A percentile compares a stretch with the other conserved stretches of the same genome.
Evolutionary conservation across 1,140 invertebrate species (phyloP).

Genomic region (silkworm (Bombyx mori)): DNA sequence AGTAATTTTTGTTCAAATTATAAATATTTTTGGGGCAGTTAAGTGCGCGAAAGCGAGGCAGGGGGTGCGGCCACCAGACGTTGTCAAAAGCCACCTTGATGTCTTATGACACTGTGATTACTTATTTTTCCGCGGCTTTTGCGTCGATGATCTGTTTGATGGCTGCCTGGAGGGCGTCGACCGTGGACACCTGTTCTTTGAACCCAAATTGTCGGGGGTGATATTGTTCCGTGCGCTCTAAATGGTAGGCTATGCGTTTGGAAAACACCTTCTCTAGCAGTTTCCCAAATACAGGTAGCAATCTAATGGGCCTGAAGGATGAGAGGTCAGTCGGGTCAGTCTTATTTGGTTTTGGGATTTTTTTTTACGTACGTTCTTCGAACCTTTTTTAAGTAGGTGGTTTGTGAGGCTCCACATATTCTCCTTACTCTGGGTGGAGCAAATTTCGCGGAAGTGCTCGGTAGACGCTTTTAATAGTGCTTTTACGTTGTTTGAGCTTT

Average conservation of each 20-base stretch:
- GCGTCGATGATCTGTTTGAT: conserved; percentile 1
- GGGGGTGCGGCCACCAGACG: too few species aligned
- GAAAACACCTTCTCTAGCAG: conserved; percentile 18
- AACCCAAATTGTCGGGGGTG: conserved; percentile 14
- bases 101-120: conserved; percentile 15
- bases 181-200: conserved; percentile 11
- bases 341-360: conserved; percentile 12
- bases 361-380: conserved; percentile 9
- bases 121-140: not conserved
- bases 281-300: conserved; percentile 20
- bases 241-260: conserved; percentile 10
- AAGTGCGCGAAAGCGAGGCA: too few species aligned
- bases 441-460: not conserved
- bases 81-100: conserved; percentile 5
- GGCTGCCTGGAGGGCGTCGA: conserved; percentile 8
- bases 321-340: conserved; percentile 5
- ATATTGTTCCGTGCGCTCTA: not conserved
- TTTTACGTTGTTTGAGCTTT: not conserved
- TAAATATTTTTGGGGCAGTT: too few species aligned
- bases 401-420: conserved; percentile 1
- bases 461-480: not conserved
- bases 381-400: not conserved
- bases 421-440: not conserved
- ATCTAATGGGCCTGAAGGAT: conserved; percentile 13
- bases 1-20: too few species aligned